Percentiles rank a stretch among this genome's conserved stretches.
Conservation (phyloP, 2,888 invertebrate species). For the Zhuqinia jingwanae region DNA sequence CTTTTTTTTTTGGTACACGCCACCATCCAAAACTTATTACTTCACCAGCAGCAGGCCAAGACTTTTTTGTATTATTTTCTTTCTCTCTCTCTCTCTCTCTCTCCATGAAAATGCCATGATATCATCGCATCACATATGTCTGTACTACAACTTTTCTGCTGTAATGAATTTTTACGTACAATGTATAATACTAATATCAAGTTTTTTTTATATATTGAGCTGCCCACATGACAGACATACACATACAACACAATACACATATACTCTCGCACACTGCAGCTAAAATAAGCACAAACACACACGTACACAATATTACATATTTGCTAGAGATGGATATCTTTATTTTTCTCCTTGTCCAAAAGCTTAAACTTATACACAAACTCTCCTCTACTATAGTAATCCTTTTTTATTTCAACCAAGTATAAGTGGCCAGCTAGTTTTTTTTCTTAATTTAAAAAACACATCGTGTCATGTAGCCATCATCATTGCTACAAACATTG, state of each 20-base stretch:
- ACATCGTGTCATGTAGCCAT: slow-evolving; percentile 35
- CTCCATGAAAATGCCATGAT: slow-evolving; percentile 41
- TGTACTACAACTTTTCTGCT: slow-evolving; percentile 13
- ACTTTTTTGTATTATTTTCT: slow-evolving; percentile 18
- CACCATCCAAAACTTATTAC: slow-evolving; percentile 1
- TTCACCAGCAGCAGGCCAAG: not conserved
- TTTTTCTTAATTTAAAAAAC: slow-evolving; percentile 54
- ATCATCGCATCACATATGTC: slow-evolving; percentile 25
- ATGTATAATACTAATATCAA: no score
- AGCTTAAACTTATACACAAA: slow-evolving; percentile 8
- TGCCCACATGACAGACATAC: slow-evolving; percentile 4
- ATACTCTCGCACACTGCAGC: no score
- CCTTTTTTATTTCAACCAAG: slow-evolving; percentile 16
- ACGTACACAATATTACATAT: slow-evolving; percentile 1
- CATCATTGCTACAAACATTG: not conserved
- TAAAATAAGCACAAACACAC: not conserved
- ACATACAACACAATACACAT: no score
- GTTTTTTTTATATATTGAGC: no score
- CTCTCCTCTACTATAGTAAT: not conserved
- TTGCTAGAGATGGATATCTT: slow-evolving; percentile 55
- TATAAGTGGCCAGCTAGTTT: not conserved
- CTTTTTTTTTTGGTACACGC: slow-evolving; percentile 39
- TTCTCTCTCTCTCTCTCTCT: not conserved
- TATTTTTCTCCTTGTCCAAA: not conserved
- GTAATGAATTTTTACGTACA: no score